phyloP scores from a whole-genome alignment of 1,140 invertebrate genomes.

The Drosophila ironensis region DNA sequence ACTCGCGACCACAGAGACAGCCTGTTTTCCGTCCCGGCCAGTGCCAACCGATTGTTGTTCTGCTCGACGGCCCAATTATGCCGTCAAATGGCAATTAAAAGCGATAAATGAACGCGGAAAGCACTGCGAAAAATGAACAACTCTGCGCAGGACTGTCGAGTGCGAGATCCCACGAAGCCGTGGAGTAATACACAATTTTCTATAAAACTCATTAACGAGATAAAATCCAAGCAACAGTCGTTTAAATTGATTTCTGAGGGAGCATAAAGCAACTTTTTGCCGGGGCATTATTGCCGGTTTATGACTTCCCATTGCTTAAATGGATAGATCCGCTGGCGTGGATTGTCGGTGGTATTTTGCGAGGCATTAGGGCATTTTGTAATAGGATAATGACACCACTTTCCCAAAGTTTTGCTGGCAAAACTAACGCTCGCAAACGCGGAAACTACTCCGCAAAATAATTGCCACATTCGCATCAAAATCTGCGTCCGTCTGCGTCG shows the following conservation, averaged over 20 bases:
- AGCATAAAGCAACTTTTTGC: too few species aligned
- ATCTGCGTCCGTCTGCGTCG: constrained; percentile 25
- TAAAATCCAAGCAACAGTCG: too few species aligned
- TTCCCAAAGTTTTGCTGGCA: constrained; percentile 3
- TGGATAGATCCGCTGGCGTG: background rate
- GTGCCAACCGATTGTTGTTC: constrained; percentile 28
- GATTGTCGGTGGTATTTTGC: background rate
- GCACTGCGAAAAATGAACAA: constrained; percentile 17
- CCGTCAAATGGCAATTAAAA: constrained; percentile 38
- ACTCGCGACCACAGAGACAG: constrained; percentile 25
- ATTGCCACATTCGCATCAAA: constrained; percentile 61
- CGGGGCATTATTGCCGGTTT: too few species aligned
- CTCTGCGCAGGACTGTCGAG: too few species aligned
- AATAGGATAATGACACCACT: constrained; percentile 3
- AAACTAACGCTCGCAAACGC: background rate
- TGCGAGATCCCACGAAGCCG: too few species aligned
- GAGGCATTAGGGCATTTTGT: background rate
- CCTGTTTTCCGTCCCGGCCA: constrained; percentile 17
- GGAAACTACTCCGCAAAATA: constrained; percentile 51
- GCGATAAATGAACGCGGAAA: constrained; percentile 16
- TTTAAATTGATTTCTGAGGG: too few species aligned
- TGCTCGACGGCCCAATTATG: constrained; percentile 43
- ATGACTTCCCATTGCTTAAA: background rate
- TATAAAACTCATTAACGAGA: too few species aligned
- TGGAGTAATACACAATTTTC: too few species aligned